These are phyloP conservation scores for Drosophila emarginata DNA, from an alignment of 2,888 invertebrate species.

Conservation along the genomic window DNA sequence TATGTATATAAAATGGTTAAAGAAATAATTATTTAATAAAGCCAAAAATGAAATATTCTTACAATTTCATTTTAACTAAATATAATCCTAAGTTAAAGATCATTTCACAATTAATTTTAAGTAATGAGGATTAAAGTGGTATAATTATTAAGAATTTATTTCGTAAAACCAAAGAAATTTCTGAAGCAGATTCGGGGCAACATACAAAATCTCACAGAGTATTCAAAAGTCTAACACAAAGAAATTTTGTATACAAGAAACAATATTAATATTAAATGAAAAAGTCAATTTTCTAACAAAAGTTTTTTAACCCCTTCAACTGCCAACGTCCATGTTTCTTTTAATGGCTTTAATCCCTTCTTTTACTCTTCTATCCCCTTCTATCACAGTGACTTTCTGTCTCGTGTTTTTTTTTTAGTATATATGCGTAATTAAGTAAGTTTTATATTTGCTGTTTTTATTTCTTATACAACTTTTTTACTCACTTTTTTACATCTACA, in stretches of 20 bases:
- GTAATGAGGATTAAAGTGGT: no score
- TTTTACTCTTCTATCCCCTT: neutral
- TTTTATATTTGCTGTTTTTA: constrained; percentile 8
- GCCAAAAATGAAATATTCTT: neutral
- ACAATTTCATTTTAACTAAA: constrained; percentile 14
- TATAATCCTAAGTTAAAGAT: no score
- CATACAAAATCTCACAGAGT: no score
- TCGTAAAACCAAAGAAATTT: no score
- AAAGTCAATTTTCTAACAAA: neutral
- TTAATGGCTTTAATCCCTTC: neutral
- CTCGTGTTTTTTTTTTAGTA: neutral
- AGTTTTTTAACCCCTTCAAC: neutral
- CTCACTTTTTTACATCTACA: neutral
- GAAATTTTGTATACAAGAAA: no score
- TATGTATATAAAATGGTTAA: neutral
- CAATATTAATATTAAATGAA: neutral
- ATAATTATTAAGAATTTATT: no score
- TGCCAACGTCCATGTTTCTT: neutral
- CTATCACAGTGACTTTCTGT: neutral
- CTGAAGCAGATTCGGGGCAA: no score
- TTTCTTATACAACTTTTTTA: constrained; percentile 14
- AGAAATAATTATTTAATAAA: neutral
- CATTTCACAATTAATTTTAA: no score
- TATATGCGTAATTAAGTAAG: constrained; percentile 25
- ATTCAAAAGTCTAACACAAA: no score